A percentile compares a stretch with the other conserved stretches of the same genome.
phyloP scores from a whole-genome alignment of 1,140 invertebrate genomes.

The Orchesella cincta region DNA sequence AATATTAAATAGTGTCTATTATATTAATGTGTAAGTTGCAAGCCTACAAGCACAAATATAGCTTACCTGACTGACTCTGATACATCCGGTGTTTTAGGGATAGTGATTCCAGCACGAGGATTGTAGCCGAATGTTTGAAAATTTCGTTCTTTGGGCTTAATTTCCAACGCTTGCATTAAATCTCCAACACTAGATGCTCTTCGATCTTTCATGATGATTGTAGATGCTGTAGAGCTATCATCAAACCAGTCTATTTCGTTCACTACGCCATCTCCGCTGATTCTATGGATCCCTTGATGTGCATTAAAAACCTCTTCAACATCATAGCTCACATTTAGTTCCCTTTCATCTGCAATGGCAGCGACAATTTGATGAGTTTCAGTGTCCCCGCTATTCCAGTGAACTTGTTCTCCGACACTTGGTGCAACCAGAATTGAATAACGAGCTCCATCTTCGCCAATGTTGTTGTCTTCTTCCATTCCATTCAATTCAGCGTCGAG shows the following conservation, averaged over 20 bases:
- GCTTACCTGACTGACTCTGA: too few relatives aligned
- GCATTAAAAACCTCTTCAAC: too few relatives aligned
- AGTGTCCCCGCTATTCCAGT: background rate
- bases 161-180: background rate
- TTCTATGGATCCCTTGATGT: too few relatives aligned
- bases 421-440: conserved; percentile 11
- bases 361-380: too few relatives aligned
- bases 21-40: too few relatives aligned
- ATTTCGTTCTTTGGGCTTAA: conserved; percentile 28
- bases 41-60: too few relatives aligned
- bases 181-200: background rate
- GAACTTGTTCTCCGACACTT: background rate
- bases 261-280: background rate
- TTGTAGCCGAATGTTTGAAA: conserved; percentile 31
- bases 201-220: too few relatives aligned
- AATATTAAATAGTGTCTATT: too few relatives aligned
- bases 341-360: too few relatives aligned
- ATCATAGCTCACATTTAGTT: background rate
- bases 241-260: too few relatives aligned
- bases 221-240: too few relatives aligned
- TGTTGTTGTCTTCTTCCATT: background rate
- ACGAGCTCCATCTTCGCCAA: background rate
- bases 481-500: background rate
- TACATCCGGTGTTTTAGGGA: conserved; percentile 36
- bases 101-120: conserved; percentile 37